Conservation (phyloP, 2,113 vertebrate species). For the Herpetotheres cachinnans region DNA sequence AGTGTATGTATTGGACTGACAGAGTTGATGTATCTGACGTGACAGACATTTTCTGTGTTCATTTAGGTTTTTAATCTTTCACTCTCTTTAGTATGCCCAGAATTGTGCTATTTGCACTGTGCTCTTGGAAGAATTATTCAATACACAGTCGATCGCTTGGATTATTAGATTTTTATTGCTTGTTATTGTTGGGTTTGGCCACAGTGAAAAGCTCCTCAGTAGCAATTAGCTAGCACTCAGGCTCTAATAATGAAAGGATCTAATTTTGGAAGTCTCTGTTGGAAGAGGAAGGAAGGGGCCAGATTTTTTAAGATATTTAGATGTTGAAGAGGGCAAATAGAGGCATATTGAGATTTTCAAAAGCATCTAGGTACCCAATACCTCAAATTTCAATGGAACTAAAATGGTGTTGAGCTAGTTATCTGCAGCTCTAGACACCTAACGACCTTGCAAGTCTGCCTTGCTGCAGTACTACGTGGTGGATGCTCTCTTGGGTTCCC, state of each 20-base stretch:
- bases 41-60: conserved; percentile 69
- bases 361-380: background rate
- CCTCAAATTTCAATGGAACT: background rate
- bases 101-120: conserved; percentile 19
- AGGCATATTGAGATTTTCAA: background rate
- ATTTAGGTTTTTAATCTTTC: conserved; percentile 59
- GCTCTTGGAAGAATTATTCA: conserved; percentile 10
- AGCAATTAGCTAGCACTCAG: background rate
- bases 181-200: conserved; percentile 16
- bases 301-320: background rate
- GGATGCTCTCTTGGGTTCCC: background rate
- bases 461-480: rapidly evolving
- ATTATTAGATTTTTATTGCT: conserved; percentile 45
- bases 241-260: background rate
- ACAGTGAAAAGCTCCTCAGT: background rate
- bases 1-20: conserved; percentile 53
- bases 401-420: background rate
- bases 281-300: background rate
- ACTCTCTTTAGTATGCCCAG: conserved; percentile 17
- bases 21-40: conserved; percentile 47
- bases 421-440: background rate
- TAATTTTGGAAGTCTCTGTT: background rate
- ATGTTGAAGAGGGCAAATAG: background rate
- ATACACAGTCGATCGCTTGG: background rate
- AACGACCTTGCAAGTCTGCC: background rate